A percentile compares a stretch with the other conserved stretches of the same genome.
Conservation (phyloP, 2,113 vertebrate species). For the Oplegnathus fasciatus region DNA sequence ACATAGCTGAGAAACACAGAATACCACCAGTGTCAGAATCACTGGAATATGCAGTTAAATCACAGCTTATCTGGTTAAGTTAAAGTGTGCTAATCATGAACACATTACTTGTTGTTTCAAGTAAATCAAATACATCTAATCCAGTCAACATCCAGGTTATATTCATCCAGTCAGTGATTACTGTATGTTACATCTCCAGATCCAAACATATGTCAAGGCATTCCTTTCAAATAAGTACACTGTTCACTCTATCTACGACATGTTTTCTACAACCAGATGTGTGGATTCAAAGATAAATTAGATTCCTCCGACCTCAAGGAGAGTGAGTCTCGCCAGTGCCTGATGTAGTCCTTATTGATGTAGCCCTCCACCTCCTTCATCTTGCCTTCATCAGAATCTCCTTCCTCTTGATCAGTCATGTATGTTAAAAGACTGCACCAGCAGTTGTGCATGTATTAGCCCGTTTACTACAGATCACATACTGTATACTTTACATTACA, state of each 20-base stretch:
- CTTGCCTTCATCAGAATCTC: constrained; percentile 79
- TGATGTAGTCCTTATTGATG: constrained; percentile 67
- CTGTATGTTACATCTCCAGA: no score
- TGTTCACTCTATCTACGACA: no score
- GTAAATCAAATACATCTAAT: background rate
- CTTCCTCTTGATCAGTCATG: background rate
- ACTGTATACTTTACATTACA: background rate
- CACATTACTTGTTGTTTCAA: background rate
- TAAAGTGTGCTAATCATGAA: background rate
- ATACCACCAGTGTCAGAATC: background rate
- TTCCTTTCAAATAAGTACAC: background rate
- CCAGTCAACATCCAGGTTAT: background rate
- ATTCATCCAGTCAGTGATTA: background rate
- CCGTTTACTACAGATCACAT: background rate
- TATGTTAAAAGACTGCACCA: background rate
- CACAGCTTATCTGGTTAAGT: background rate
- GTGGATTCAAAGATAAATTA: background rate
- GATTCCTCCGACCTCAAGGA: constrained; percentile 50
- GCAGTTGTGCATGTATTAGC: background rate
- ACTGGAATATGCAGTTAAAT: background rate
- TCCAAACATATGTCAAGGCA: no score
- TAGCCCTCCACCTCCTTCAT: constrained; percentile 84
- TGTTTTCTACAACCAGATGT: no score
- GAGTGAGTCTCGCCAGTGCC: constrained; percentile 62
- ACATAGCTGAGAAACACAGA: constrained; percentile 75